Evolutionary conservation across 2,113 vertebrate species (phyloP).

Genomic region (Bufo gargarizans): DNA sequence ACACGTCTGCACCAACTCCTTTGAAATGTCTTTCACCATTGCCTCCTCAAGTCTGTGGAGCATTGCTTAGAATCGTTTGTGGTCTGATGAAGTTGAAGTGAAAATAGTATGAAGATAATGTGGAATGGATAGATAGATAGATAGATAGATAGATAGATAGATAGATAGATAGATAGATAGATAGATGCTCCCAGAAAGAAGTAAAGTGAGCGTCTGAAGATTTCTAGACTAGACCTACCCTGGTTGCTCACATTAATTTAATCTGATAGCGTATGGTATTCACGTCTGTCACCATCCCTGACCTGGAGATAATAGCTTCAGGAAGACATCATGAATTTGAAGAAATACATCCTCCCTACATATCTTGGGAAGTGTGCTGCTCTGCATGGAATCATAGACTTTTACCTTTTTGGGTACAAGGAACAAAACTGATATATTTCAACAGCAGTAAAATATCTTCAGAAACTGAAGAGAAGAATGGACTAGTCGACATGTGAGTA

Average conservation of each 20-base stretch:
- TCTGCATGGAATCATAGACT: conserved; percentile 61
- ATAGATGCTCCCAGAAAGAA: background rate
- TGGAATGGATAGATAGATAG: background rate
- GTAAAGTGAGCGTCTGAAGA: background rate
- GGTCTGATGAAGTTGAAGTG: background rate
- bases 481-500: conserved; percentile 66
- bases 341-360: background rate
- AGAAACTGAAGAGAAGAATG: conserved; percentile 43
- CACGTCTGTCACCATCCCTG: background rate
- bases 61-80: background rate
- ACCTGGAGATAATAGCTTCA: background rate
- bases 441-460: background rate
- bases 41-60: background rate
- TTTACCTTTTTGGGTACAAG: conserved; percentile 53
- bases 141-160: conserved; percentile 5
- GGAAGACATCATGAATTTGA: conserved; percentile 7
- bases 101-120: too few species aligned
- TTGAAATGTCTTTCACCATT: background rate
- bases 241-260: background rate
- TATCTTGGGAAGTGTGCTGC: conserved; percentile 57
- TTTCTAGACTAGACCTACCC: background rate
- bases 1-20: background rate
- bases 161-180: conserved; percentile 5
- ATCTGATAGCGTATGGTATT: background rate
- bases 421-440: background rate